These are phyloP conservation scores for Stichodactyla mertensii DNA, from an alignment of 64 coral and sea anemone genomes.

Conservation along the genomic window DNA sequence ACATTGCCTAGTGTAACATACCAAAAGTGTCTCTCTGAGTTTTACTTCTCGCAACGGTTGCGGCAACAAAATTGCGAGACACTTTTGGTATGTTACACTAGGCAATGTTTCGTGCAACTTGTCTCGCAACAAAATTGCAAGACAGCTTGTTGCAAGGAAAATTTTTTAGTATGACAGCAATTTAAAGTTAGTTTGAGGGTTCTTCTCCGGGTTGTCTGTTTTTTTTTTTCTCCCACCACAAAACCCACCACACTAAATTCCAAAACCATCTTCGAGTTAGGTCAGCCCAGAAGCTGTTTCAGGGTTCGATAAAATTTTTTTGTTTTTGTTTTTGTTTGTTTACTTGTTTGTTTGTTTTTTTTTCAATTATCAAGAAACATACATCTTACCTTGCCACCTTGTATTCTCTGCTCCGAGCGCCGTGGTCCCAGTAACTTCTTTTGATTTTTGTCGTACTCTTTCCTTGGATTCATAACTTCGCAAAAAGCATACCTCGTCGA, in stretches of 20 bases:
- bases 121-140: too few relatives aligned
- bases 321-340: too few relatives aligned
- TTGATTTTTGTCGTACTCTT: slow-evolving; percentile 54
- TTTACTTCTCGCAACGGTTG: too few relatives aligned
- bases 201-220: too few relatives aligned
- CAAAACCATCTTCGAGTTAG: background rate
- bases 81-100: too few relatives aligned
- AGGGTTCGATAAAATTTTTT: too few relatives aligned
- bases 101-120: too few relatives aligned
- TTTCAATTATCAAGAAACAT: background rate
- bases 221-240: background rate
- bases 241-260: background rate
- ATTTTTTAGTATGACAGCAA: background rate
- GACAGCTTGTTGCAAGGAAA: too few relatives aligned
- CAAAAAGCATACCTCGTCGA: background rate
- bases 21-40: too few relatives aligned
- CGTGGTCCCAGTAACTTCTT: slow-evolving; percentile 19
- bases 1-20: too few relatives aligned
- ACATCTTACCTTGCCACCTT: slow-evolving; percentile 26
- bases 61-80: too few relatives aligned
- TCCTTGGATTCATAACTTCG: slow-evolving; percentile 34
- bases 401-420: slow-evolving; percentile 47
- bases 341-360: background rate
- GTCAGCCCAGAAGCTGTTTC: too few relatives aligned
- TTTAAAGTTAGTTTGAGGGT: background rate